Evolutionary conservation across 2,113 vertebrate species (phyloP).

Genomic region (Orthochromis malagaraziensis): DNA sequence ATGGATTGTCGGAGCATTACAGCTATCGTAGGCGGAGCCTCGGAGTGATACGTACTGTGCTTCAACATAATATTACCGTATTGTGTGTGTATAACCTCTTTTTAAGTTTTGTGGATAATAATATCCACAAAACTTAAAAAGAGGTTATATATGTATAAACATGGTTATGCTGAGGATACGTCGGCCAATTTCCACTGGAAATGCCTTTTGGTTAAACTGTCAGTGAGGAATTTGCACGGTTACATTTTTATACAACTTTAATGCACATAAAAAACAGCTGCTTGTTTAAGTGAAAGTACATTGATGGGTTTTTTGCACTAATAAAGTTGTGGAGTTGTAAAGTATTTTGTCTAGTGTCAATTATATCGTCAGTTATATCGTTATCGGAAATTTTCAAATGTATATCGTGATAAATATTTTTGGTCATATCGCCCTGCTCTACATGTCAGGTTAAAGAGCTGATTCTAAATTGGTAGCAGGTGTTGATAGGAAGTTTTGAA

Average conservation of each 20-base stretch:
- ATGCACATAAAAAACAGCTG: too few relatives aligned
- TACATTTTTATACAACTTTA: rapidly evolving
- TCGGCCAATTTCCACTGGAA: too few relatives aligned
- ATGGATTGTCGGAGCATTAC: rapidly evolving
- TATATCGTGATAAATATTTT: rapidly evolving
- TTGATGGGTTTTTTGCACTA: too few relatives aligned
- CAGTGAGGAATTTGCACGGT: rapidly evolving
- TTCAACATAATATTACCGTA: rapidly evolving
- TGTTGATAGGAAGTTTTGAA: background rate
- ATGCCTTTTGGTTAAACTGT: too few relatives aligned
- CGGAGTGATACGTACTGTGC: too few relatives aligned
- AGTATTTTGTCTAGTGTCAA: rapidly evolving
- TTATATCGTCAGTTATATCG: background rate
- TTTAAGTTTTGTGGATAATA: too few relatives aligned
- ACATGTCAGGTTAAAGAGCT: background rate
- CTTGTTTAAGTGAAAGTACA: too few relatives aligned
- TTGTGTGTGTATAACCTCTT: too few relatives aligned
- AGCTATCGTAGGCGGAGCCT: rapidly evolving
- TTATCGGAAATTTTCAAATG: background rate
- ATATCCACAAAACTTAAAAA: too few relatives aligned
- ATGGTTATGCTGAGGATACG: too few relatives aligned
- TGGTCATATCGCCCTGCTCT: background rate
- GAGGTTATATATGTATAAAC: too few relatives aligned
- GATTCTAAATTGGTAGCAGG: background rate
- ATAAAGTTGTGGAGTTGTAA: background rate